Percentiles rank a stretch among this genome's conserved stretches.
Evolutionary conservation across 2,113 vertebrate species (phyloP).

Genomic region (Elephas maximus): DNA sequence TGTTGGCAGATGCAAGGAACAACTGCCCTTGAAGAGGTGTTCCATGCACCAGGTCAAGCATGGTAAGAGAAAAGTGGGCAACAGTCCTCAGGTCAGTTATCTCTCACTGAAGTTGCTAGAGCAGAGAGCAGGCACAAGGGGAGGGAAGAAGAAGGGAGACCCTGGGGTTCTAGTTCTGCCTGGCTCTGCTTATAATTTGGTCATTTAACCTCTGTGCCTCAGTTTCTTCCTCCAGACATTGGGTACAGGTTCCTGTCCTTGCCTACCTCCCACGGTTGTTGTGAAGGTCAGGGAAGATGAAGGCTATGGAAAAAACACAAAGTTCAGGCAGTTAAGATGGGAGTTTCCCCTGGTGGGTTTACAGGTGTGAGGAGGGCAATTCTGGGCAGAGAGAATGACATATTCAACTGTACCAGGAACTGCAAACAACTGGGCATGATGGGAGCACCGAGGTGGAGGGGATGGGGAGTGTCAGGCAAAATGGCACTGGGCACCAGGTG

Average conservation of each 20-base stretch:
- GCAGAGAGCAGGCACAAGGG: background rate
- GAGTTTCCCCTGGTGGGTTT: background rate
- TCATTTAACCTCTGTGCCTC: background rate
- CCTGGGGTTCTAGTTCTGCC: background rate
- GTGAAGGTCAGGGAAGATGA: background rate
- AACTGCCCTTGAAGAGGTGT: background rate
- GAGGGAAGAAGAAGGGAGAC: background rate
- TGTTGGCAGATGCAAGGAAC: background rate
- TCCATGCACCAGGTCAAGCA: background rate
- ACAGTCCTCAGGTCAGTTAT: background rate
- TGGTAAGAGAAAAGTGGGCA: background rate
- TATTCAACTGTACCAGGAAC: background rate
- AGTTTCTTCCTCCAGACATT: background rate
- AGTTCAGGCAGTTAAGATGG: background rate
- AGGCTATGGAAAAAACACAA: background rate
- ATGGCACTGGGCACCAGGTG: background rate
- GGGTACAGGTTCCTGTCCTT: background rate
- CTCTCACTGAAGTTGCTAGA: background rate
- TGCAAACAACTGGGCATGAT: background rate
- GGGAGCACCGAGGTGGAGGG: background rate
- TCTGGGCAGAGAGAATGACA: background rate
- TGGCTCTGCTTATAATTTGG: background rate
- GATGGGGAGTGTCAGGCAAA: rapidly evolving
- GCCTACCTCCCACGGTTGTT: background rate
- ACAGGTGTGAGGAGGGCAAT: background rate